Conservation (phyloP, 2,888 invertebrate genomes). For the Cryptocephalus primarius region DNA sequence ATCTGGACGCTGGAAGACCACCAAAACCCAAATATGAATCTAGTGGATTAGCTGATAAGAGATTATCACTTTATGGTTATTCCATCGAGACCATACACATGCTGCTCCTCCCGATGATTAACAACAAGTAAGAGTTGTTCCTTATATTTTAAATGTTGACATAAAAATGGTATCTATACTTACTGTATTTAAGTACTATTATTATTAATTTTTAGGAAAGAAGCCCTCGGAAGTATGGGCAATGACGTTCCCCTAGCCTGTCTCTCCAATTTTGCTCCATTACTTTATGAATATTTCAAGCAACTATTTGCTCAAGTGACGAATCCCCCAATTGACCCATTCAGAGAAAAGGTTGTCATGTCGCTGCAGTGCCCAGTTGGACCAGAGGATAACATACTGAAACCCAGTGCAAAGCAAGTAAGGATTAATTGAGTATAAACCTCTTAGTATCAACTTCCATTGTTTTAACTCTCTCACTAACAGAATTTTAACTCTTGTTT, state of each 20-base stretch:
- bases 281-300: slow-evolving; percentile 96
- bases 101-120: slow-evolving; percentile 91
- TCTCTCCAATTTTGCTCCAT: slow-evolving; percentile 87
- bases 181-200: background rate
- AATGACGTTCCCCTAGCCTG: slow-evolving; percentile 98
- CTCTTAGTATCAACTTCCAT: background rate
- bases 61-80: slow-evolving; percentile 85
- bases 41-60: slow-evolving; percentile 61
- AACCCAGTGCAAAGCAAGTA: slow-evolving; percentile 73
- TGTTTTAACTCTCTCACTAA: too few species aligned
- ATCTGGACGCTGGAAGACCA: slow-evolving; percentile 34
- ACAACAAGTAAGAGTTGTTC: slow-evolving; percentile 44
- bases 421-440: background rate
- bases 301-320: slow-evolving; percentile 99
- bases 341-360: slow-evolving; percentile 98
- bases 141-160: background rate
- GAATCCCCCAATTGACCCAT: slow-evolving; percentile 99
- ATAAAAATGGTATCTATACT: background rate
- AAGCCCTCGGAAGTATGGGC: slow-evolving; percentile 98
- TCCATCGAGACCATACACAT: slow-evolving; percentile 92
- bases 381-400: slow-evolving; percentile 87
- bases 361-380: slow-evolving; percentile 95
- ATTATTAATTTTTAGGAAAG: slow-evolving; percentile 56
- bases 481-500: too few species aligned
- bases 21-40: slow-evolving; percentile 36